phyloP scores from a whole-genome alignment of 2,797 vertebrate genomes.

The Sebastes dallii region DNA sequence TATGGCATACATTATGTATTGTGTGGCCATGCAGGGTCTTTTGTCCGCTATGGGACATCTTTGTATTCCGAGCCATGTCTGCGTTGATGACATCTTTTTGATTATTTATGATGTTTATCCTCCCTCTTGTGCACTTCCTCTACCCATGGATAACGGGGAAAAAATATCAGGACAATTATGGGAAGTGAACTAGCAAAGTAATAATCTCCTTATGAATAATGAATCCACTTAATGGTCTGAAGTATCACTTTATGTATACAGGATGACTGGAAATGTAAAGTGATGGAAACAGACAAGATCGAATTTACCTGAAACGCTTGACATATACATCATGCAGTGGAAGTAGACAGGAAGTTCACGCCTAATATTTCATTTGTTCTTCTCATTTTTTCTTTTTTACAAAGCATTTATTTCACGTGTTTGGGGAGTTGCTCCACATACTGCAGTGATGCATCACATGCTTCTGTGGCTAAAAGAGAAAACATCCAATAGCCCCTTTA shows the following conservation, averaged over 20 bases:
- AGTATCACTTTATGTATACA: slow-evolving; percentile 55
- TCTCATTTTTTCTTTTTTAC: neutral
- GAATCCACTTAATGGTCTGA: slow-evolving; percentile 77
- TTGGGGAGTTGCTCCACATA: neutral
- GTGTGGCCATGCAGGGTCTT: slow-evolving; percentile 10
- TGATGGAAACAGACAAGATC: slow-evolving; percentile 48
- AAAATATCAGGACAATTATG: slow-evolving; percentile 75
- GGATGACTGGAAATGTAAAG: slow-evolving; percentile 69
- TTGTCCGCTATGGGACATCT: slow-evolving; percentile 20
- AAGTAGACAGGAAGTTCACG: neutral
- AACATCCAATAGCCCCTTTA: slow-evolving; percentile 1
- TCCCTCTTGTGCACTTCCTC: slow-evolving; percentile 68
- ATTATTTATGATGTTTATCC: slow-evolving; percentile 80
- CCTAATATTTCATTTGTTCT: neutral
- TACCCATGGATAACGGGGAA: slow-evolving; percentile 57
- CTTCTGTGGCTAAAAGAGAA: neutral
- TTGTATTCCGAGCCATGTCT: slow-evolving; percentile 50
- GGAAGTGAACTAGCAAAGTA: slow-evolving; percentile 79
- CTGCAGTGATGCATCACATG: slow-evolving; percentile 6
- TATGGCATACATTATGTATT: neutral
- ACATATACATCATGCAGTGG: neutral
- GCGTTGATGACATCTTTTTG: slow-evolving; percentile 57
- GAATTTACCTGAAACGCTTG: slow-evolving; percentile 54
- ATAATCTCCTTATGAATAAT: slow-evolving; percentile 83
- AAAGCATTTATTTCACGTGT: slow-evolving; percentile 2